Conservation (phyloP, 2,888 invertebrate species). For the Dynastes maya region DNA sequence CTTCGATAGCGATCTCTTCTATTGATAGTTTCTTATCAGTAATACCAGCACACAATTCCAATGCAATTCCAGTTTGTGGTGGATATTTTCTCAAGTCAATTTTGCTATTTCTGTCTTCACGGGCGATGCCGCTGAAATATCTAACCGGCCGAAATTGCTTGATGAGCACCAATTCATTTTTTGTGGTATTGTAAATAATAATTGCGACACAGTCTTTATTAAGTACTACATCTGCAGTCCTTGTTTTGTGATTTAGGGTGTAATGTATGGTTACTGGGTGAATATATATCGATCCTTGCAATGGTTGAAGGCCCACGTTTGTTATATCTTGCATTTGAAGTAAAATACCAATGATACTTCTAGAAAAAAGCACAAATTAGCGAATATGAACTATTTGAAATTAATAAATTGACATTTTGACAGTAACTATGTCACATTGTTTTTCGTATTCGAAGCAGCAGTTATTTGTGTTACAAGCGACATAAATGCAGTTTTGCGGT, state of each 20-base stretch:
- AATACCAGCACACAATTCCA: constrained; percentile 95
- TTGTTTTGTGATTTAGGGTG: constrained; percentile 82
- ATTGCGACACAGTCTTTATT: constrained; percentile 91
- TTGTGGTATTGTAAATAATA: constrained; percentile 84
- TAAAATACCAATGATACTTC: neutral
- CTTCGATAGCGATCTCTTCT: constrained; percentile 85
- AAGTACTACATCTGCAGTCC: constrained; percentile 88
- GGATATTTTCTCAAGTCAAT: constrained; percentile 81
- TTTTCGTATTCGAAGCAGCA: neutral
- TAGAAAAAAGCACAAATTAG: too few species aligned
- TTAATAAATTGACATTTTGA: too few species aligned
- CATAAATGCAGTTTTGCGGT: too few species aligned
- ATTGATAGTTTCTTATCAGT: constrained; percentile 85
- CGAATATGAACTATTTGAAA: too few species aligned
- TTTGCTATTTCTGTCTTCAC: constrained; percentile 70
- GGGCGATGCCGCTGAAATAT: constrained; percentile 80
- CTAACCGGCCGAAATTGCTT: constrained; percentile 94
- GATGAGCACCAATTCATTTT: constrained; percentile 87
- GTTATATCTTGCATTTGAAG: constrained; percentile 66
- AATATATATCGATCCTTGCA: constrained; percentile 73
- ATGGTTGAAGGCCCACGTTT: constrained; percentile 68
- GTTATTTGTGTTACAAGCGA: neutral
- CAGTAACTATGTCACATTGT: neutral
- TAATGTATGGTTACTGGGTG: constrained; percentile 83
- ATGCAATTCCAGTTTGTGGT: constrained; percentile 80